These are phyloP conservation scores for Perizoma affinitatum DNA, from an alignment of 2,888 invertebrate species.

Conservation along the genomic window DNA sequence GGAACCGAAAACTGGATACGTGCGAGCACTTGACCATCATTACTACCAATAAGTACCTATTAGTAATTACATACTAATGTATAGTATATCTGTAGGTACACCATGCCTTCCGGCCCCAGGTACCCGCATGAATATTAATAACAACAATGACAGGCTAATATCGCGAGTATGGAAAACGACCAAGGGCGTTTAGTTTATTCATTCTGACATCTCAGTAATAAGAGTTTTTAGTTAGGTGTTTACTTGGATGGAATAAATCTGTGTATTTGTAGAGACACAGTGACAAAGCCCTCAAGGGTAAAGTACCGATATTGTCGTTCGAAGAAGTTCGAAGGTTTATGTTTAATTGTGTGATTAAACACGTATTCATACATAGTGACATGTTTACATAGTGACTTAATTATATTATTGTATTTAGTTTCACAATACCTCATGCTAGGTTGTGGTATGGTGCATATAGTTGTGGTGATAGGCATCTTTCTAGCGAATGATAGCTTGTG, in stretches of 20 bases:
- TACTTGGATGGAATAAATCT: too few relatives aligned
- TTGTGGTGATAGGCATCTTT: too few relatives aligned
- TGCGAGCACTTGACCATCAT: constrained; percentile 12
- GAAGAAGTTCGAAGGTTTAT: too few relatives aligned
- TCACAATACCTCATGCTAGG: too few relatives aligned
- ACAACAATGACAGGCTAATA: constrained; percentile 53
- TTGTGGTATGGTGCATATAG: too few relatives aligned
- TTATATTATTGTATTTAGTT: too few relatives aligned
- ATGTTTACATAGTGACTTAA: too few relatives aligned
- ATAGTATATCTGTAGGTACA: neutral
- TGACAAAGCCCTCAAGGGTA: too few relatives aligned
- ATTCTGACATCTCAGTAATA: constrained; percentile 18
- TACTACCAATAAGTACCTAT: constrained; percentile 15
- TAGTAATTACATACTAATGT: constrained; percentile 1
- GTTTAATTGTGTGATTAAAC: too few relatives aligned
- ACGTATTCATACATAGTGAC: too few relatives aligned
- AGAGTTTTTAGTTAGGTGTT: constrained; percentile 1
- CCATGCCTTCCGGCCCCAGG: constrained; percentile 36
- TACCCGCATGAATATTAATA: constrained; percentile 64
- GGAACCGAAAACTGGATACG: constrained; percentile 16
- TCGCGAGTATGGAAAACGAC: constrained; percentile 56
- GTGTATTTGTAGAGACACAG: neutral
- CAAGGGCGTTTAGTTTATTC: constrained; percentile 54
- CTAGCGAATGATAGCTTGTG: neutral
- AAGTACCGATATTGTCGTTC: too few relatives aligned